Conservation (phyloP, 2,113 vertebrate species). For the Brachyhypopomus occidentalis region DNA sequence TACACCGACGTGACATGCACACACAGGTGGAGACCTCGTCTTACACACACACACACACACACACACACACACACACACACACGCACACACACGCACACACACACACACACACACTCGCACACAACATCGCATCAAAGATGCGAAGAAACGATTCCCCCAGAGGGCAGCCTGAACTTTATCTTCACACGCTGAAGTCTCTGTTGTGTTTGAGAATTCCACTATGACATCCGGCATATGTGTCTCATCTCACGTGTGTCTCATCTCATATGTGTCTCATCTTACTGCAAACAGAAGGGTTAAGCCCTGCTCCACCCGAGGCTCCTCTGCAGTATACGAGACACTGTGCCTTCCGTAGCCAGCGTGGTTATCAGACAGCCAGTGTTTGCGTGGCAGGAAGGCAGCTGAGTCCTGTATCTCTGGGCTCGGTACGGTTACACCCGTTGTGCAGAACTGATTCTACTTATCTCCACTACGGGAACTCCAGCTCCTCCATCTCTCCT, state of each 20-base stretch:
- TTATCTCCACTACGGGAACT: slow-evolving; percentile 76
- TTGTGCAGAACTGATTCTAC: slow-evolving; percentile 74
- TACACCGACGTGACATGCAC: slow-evolving; percentile 46
- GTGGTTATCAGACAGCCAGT: slow-evolving; percentile 46
- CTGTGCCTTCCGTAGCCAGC: slow-evolving; percentile 17
- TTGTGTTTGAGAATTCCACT: slow-evolving; percentile 64
- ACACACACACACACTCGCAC: slow-evolving; percentile 29
- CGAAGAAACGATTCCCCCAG: slow-evolving; percentile 71
- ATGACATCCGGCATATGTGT: slow-evolving; percentile 62
- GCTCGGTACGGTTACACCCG: slow-evolving; percentile 66
- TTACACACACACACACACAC: slow-evolving; percentile 33
- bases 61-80: slow-evolving; percentile 37
- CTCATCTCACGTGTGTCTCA: background rate
- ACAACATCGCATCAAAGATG: slow-evolving; percentile 66
- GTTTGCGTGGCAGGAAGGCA: slow-evolving; percentile 52
- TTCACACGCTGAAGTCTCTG: slow-evolving; percentile 62
- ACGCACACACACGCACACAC: slow-evolving; percentile 46
- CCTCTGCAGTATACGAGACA: background rate
- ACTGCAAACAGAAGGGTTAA: slow-evolving; percentile 41
- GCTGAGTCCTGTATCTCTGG: slow-evolving; percentile 60
- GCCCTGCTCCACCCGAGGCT: background rate
- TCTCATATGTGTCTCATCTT: slow-evolving; percentile 26
- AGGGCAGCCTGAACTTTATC: slow-evolving; percentile 76
- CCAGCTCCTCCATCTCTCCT: slow-evolving; percentile 65
- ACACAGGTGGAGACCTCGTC: slow-evolving; percentile 48